Conservation (phyloP, 2,113 vertebrate species). For the Notarius quadriscutis region DNA sequence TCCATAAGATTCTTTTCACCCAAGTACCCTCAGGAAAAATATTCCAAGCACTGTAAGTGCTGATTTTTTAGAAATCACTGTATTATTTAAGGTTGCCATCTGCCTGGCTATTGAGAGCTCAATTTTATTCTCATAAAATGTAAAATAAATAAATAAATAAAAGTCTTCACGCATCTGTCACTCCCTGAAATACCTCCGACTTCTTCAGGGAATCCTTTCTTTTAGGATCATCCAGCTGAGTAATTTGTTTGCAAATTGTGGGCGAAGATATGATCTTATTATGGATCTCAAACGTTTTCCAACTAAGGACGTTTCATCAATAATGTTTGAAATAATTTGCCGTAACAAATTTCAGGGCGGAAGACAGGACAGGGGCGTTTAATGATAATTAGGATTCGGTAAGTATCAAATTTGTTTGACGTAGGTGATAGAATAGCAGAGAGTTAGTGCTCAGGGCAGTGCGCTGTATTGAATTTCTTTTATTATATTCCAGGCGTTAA, state of each 20-base stretch:
- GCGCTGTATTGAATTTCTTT: constrained; percentile 52
- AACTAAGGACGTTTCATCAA: constrained; percentile 55
- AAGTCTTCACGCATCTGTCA: constrained; percentile 53
- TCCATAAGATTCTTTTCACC: constrained; percentile 71
- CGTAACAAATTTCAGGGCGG: constrained; percentile 34
- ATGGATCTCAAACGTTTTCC: constrained; percentile 52
- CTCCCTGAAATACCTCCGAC: constrained; percentile 40
- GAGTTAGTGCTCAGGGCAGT: constrained; percentile 15
- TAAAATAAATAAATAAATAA: constrained; percentile 43
- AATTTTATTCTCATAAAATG: constrained; percentile 40
- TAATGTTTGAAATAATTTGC: constrained; percentile 53
- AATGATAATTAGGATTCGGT: constrained; percentile 48
- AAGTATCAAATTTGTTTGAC: constrained; percentile 50
- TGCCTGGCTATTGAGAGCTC: constrained; percentile 47
- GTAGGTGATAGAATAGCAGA: constrained; percentile 45
- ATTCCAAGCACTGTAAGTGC: constrained; percentile 63
- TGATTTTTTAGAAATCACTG: constrained; percentile 63
- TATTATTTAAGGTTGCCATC: constrained; percentile 65
- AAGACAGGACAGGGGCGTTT: constrained; percentile 38
- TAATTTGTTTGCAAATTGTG: constrained; percentile 62
- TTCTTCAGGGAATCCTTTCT: constrained; percentile 43
- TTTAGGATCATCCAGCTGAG: constrained; percentile 30
- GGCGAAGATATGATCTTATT: constrained; percentile 38
- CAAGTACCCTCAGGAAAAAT: constrained; percentile 63
- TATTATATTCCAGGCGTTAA: constrained; percentile 50